These are phyloP conservation scores for Phalacrocorax carbo DNA, from an alignment of 2,113 vertebrate species.

Conservation along the genomic window DNA sequence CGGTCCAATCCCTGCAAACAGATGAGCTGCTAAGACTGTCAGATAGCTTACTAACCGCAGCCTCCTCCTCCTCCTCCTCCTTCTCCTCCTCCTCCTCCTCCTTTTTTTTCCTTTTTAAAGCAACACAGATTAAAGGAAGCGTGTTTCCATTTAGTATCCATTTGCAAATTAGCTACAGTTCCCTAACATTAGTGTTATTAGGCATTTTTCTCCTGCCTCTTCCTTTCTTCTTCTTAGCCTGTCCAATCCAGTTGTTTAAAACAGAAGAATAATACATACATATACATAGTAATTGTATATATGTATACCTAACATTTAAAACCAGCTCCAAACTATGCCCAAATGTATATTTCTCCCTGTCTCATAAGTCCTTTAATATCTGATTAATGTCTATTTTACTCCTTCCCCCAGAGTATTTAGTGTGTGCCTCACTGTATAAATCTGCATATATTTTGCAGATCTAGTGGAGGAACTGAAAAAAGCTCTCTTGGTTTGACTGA, in stretches of 20 bases:
- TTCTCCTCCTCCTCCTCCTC: no score
- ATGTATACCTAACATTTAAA: not conserved
- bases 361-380: constrained; percentile 60
- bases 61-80: not conserved
- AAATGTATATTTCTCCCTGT: constrained; percentile 23
- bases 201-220: not conserved
- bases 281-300: not conserved
- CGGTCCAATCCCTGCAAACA: not conserved
- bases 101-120: not conserved
- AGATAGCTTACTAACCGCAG: constrained; percentile 13
- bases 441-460: constrained; percentile 68
- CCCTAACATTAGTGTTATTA: not conserved
- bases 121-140: constrained; percentile 30
- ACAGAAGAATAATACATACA: not conserved
- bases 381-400: constrained; percentile 61
- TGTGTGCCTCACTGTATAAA: constrained; percentile 49
- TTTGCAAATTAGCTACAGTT: constrained; percentile 48
- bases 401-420: constrained; percentile 44
- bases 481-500: not conserved
- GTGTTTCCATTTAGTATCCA: not conserved
- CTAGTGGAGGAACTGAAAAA: constrained; percentile 13
- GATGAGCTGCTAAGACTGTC: constrained; percentile 46
- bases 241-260: not conserved
- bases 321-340: not conserved
- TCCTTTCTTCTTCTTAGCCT: not conserved